Evolutionary conservation across 2,113 vertebrate species (phyloP), one percentile per base, ranked within the genome.

Genomic region (Eidolon helvum): DNA sequence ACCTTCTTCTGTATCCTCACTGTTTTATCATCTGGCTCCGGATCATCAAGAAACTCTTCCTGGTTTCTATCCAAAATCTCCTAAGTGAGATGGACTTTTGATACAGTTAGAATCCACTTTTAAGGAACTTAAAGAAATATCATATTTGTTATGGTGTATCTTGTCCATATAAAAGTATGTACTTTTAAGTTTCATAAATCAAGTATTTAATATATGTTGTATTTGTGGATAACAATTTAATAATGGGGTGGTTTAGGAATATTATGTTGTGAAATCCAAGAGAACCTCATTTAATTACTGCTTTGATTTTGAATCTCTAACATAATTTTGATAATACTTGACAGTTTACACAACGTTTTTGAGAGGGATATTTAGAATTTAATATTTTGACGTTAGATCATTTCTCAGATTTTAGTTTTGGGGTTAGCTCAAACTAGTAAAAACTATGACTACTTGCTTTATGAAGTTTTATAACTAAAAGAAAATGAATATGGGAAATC

Each of bases 251-350:
- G 45, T 84, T 4, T 0, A n/a, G 40, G 38, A 92, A 59, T 77
- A 2, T 82, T 57, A 77, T 77, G 16, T 61, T 96, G 33, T 95
- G 21, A 40, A 35, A 90, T 75, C 18, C 28, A 87, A 38, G 28
- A 55, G 35, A 91, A 48, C 9, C 21, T 69, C 2, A 84, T 90
- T 92, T 79, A 96, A 50, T 79, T 94, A 75, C 45, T 89, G 19
- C 24, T 95, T 96, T 96, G 77, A 77, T 94, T 94, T 95, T 92
- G 66, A 80, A 78, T 91, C 35, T 93, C 2, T 91, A 69, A 91
- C 26, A 55, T 91, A 72, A 61, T 87, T 12, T 91, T 94, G 63
- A 45, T 93, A 82, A 33, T 63, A 82, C 22, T 63, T 78, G 38
- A 91, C 8, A 66, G 28, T 86, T 79, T 80, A 65, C 1, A 65